phyloP scores from a whole-genome alignment of 2,888 invertebrate species.

The Pristionchus arcanus region DNA sequence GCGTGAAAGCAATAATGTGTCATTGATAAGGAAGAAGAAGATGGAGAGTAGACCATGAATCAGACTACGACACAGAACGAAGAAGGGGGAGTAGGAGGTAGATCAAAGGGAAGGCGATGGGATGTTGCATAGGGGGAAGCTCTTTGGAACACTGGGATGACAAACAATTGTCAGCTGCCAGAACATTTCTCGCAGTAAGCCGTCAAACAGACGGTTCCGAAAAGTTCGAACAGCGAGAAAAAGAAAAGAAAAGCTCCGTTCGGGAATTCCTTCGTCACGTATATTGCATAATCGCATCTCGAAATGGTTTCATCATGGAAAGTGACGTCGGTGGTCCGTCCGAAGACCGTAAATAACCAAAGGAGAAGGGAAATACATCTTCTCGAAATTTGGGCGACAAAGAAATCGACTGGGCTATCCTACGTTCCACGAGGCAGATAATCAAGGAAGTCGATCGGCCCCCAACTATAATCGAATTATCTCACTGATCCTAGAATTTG shows the following conservation, averaged over 20 bases:
- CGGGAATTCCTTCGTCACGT: background rate
- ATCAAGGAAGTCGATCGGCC: background rate
- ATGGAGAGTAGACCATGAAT: conserved; percentile 1
- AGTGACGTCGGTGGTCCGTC: background rate
- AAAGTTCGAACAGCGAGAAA: background rate
- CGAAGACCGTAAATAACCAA: no score
- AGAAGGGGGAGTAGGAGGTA: background rate
- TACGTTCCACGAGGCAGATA: background rate
- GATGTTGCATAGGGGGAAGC: background rate
- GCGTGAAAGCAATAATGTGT: conserved; percentile 1
- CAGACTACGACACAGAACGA: background rate
- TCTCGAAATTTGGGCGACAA: background rate
- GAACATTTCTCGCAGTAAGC: background rate
- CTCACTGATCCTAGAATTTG: background rate
- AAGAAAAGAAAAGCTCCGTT: conserved; percentile 7
- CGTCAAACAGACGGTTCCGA: background rate
- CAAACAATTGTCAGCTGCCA: conserved; percentile 25
- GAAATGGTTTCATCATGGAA: background rate
- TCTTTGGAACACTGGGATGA: background rate
- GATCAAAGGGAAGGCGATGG: conserved; percentile 4
- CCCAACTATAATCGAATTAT: conserved; percentile 9
- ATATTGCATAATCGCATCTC: background rate
- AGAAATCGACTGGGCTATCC: background rate
- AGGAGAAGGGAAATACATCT: no score
- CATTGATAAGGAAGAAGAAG: conserved; percentile 31